phyloP scores from a whole-genome alignment of 2,888 invertebrate species.

The Eustalomyia histrio region DNA sequence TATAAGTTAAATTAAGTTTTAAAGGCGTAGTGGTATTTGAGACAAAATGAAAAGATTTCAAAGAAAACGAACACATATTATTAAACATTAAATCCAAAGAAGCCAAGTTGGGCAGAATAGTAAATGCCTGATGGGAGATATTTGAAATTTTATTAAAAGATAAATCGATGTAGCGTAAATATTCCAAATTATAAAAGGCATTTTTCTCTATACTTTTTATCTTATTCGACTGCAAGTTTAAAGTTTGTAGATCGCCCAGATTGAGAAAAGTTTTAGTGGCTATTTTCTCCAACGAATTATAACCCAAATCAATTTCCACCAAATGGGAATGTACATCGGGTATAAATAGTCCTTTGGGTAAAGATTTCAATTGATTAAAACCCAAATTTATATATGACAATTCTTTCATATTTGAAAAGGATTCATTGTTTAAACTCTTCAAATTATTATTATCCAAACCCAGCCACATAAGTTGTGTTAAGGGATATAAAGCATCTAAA shows the following conservation, averaged over 20 bases:
- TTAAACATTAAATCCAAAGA: slow-evolving; percentile 91
- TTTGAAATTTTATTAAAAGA: slow-evolving; percentile 89
- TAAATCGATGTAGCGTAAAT: slow-evolving; percentile 89
- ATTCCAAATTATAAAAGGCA: slow-evolving; percentile 88
- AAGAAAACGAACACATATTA: slow-evolving; percentile 84
- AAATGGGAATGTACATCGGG: slow-evolving; percentile 86
- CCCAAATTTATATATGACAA: slow-evolving; percentile 91
- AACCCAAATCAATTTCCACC: slow-evolving; percentile 89
- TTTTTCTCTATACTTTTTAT: slow-evolving; percentile 85
- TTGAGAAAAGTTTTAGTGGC: slow-evolving; percentile 86
- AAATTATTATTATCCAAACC: slow-evolving; percentile 94
- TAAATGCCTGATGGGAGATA: slow-evolving; percentile 87
- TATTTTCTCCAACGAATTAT: slow-evolving; percentile 87
- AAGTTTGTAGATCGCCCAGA: slow-evolving; percentile 86
- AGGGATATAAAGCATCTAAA: slow-evolving; percentile 86
- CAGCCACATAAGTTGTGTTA: slow-evolving; percentile 89
- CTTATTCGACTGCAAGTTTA: slow-evolving; percentile 89
- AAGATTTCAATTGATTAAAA: slow-evolving; percentile 88
- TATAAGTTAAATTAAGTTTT: slow-evolving; percentile 88
- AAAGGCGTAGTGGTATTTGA: slow-evolving; percentile 84
- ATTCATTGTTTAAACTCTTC: slow-evolving; percentile 85
- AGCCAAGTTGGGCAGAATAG: slow-evolving; percentile 87
- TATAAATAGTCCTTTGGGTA: slow-evolving; percentile 86
- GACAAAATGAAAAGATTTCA: slow-evolving; percentile 85
- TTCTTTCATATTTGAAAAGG: slow-evolving; percentile 85